Percentiles rank a stretch among this genome's conserved stretches.
Evolutionary conservation across 2,888 invertebrate genomes (phyloP).

Genomic region (Congeria kusceri): DNA sequence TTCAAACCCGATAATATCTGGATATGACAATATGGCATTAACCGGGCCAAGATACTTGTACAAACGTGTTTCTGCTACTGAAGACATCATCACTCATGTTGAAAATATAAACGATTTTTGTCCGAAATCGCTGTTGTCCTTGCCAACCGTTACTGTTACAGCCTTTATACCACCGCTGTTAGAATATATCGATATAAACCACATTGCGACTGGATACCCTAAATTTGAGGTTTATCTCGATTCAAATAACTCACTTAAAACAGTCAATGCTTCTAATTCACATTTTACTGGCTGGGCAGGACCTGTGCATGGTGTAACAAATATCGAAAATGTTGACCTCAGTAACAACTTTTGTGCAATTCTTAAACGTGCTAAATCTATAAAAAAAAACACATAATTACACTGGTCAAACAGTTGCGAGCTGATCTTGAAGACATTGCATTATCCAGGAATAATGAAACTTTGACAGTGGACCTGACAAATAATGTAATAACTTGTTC

Average conservation of each 20-base stretch:
- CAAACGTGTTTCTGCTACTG: too few relatives aligned
- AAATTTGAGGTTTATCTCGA: constrained; percentile 17
- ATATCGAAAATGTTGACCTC: constrained; percentile 27
- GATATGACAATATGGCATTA: too few relatives aligned
- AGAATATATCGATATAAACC: constrained; percentile 28
- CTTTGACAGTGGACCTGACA: constrained; percentile 16
- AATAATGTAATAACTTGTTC: constrained; percentile 15
- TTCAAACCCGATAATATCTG: too few relatives aligned
- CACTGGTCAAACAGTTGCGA: not conserved
- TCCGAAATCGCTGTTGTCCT: too few relatives aligned
- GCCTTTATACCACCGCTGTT: constrained; percentile 23
- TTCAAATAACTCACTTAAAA: constrained; percentile 16
- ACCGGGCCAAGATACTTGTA: too few relatives aligned
- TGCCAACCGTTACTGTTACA: not conserved
- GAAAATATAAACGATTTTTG: too few relatives aligned
- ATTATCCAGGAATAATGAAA: not conserved
- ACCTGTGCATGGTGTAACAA: constrained; percentile 28
- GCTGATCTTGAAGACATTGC: not conserved
- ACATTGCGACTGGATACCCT: constrained; percentile 22
- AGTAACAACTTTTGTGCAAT: too few relatives aligned
- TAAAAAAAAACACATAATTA: constrained; percentile 7
- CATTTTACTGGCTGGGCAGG: constrained; percentile 50
- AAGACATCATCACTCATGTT: too few relatives aligned
- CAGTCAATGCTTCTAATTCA: constrained; percentile 15
- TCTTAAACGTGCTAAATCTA: constrained; percentile 5